Percentiles rank a stretch among this genome's conserved stretches.
phyloP scores from a whole-genome alignment of 2,113 vertebrate genomes.

The Eira barbara region DNA sequence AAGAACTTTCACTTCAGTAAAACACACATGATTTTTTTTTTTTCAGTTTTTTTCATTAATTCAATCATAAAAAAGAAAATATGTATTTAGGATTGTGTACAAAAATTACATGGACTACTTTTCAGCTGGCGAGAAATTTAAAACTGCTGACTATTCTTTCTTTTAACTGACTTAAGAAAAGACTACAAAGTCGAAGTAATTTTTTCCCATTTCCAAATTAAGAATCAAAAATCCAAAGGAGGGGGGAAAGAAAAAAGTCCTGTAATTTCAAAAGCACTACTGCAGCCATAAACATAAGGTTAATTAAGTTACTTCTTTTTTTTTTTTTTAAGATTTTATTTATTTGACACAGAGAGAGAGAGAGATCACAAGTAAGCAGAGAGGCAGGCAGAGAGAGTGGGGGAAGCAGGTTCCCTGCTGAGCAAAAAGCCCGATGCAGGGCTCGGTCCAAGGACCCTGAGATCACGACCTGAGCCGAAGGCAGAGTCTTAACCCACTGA shows the following conservation, averaged over 20 bases:
- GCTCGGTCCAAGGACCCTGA: too few species aligned
- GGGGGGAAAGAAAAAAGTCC: not conserved
- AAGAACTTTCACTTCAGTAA: slow-evolving; percentile 18
- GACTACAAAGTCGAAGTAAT: not conserved
- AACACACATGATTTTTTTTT: not conserved
- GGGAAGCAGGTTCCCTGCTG: too few species aligned
- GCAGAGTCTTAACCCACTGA: too few species aligned
- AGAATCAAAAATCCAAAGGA: not conserved
- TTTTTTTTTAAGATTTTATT: too few species aligned
- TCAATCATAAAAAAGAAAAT: not conserved
- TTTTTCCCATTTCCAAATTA: slow-evolving; percentile 38
- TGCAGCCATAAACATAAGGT: not conserved
- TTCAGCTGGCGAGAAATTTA: slow-evolving; percentile 3
- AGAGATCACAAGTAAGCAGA: too few species aligned
- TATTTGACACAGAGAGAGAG: too few species aligned
- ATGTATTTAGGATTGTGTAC: not conserved
- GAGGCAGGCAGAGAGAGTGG: too few species aligned
- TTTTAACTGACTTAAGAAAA: not conserved
- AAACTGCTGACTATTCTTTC: not conserved
- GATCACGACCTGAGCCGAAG: too few species aligned
- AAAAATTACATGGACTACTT: not conserved
- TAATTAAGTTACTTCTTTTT: not conserved
- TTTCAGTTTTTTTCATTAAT: not conserved
- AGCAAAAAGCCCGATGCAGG: too few species aligned
- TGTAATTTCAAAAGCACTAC: not conserved